Percentiles rank a stretch among this genome's conserved stretches.
These are phyloP conservation scores for Catharus fuscescens DNA, from an alignment of 2,113 vertebrate species.

Conservation along the genomic window DNA sequence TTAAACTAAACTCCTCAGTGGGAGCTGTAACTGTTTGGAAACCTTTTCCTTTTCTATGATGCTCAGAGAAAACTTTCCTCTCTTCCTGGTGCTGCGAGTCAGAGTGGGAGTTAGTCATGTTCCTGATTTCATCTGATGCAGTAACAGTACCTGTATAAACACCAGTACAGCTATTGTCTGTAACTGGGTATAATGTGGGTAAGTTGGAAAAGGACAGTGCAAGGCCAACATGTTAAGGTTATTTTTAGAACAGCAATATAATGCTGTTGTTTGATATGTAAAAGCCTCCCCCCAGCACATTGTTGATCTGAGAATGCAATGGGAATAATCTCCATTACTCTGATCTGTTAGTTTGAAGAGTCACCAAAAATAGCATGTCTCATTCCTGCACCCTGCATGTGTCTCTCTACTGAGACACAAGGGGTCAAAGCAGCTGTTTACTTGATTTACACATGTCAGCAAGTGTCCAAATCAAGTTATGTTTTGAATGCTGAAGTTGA, in stretches of 20 bases:
- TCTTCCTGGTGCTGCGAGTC: not conserved
- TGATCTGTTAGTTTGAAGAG: slow-evolving; percentile 14
- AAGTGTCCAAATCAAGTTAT: not conserved
- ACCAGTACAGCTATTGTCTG: not conserved
- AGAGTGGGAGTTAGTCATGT: not conserved
- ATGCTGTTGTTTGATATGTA: not conserved
- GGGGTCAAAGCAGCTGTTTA: slow-evolving; percentile 46
- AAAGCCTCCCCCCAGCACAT: not conserved
- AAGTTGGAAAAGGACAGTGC: not conserved
- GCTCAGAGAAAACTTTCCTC: not conserved
- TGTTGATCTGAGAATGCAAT: not conserved
- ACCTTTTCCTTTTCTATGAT: not conserved
- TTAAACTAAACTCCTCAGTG: not conserved
- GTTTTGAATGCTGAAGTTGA: slow-evolving; percentile 17
- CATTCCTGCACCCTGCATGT: not conserved
- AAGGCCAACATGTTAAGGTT: not conserved
- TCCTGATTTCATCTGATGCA: not conserved
- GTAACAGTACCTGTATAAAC: not conserved
- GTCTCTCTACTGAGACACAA: not conserved
- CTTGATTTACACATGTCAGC: not conserved
- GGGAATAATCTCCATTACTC: slow-evolving; percentile 2
- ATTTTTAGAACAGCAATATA: slow-evolving; percentile 29
- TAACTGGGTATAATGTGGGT: not conserved
- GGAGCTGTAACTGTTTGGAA: slow-evolving; percentile 8
- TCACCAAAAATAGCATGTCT: slow-evolving; percentile 31